A percentile compares a stretch with the other conserved stretches of the same genome.
phyloP scores from a whole-genome alignment of 1,140 invertebrate genomes.

The Bombus haemorrhoidalis region DNA sequence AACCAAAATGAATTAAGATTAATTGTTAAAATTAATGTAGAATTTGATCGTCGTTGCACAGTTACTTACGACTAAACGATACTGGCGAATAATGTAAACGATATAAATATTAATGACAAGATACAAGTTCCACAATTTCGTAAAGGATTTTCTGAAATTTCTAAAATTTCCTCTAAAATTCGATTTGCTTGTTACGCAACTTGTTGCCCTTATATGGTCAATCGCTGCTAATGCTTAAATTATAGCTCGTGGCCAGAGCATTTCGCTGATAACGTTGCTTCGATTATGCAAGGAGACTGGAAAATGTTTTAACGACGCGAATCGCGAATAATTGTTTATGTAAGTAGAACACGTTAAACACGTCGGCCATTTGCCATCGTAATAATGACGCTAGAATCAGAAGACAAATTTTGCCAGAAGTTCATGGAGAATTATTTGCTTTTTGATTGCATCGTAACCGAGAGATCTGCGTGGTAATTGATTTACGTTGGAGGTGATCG shows the following conservation, averaged over 20 bases:
- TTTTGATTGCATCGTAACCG: not conserved
- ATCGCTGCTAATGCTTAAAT: not conserved
- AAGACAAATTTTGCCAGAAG: too few species aligned
- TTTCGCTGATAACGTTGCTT: not conserved
- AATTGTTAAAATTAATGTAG: too few species aligned
- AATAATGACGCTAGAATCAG: not conserved
- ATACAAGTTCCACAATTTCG: too few species aligned
- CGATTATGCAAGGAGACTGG: not conserved
- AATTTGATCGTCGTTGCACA: not conserved
- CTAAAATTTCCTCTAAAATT: not conserved
- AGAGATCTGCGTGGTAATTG: constrained; percentile 20
- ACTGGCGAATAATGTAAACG: too few species aligned
- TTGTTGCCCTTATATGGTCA: not conserved
- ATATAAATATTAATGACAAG: too few species aligned
- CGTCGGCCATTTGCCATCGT: too few species aligned
- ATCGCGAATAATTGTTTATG: not conserved
- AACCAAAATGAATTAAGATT: not conserved
- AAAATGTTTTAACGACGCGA: not conserved
- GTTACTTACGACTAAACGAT: too few species aligned
- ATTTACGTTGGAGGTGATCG: constrained; percentile 16
- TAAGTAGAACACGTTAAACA: not conserved
- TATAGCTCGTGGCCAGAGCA: not conserved
- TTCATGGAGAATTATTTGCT: not conserved
- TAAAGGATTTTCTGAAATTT: not conserved
- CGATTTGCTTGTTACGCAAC: not conserved